A percentile compares a stretch with the other conserved stretches of the same genome.
Evolutionary conservation across 2,888 invertebrate genomes (phyloP).

Genomic region (Cistogaster globosa): DNA sequence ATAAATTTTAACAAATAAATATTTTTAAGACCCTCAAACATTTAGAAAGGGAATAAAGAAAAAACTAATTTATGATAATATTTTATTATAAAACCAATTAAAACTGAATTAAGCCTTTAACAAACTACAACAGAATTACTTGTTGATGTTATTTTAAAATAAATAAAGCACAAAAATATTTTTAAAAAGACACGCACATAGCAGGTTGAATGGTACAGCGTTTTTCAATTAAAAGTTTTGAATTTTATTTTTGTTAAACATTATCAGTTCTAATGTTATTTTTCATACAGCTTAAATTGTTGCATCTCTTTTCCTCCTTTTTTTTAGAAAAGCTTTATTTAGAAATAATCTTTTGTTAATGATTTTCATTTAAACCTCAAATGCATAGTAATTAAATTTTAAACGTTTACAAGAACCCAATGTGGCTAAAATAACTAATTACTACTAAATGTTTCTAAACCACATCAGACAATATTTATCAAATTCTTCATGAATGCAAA

Average conservation of each 20-base stretch:
- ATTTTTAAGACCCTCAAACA: neutral
- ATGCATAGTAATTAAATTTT: conserved; percentile 68
- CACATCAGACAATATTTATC: conserved; percentile 71
- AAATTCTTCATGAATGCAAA: conserved; percentile 12
- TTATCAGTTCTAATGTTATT: conserved; percentile 3
- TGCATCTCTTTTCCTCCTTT: neutral
- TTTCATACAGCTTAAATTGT: neutral
- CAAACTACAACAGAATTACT: conserved; percentile 39
- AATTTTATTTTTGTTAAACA: neutral
- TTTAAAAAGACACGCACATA: neutral
- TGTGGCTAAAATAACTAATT: conserved; percentile 80
- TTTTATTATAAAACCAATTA: conserved; percentile 52
- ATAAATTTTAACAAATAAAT: conserved; percentile 25
- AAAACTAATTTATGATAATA: conserved; percentile 32
- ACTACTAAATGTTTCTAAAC: conserved; percentile 78
- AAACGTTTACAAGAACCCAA: conserved; percentile 65
- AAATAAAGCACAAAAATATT: conserved; percentile 6
- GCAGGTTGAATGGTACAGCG: too few relatives aligned
- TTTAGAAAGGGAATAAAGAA: neutral
- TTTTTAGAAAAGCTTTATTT: conserved; percentile 4
- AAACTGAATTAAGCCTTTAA: conserved; percentile 57
- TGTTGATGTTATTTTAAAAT: conserved; percentile 1
- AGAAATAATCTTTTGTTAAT: conserved; percentile 64
- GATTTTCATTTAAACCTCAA: conserved; percentile 65
- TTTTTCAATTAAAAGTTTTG: too few relatives aligned